These are phyloP conservation scores for Drosophila falleni DNA, from an alignment of 2,888 invertebrate species.

Conservation along the genomic window DNA sequence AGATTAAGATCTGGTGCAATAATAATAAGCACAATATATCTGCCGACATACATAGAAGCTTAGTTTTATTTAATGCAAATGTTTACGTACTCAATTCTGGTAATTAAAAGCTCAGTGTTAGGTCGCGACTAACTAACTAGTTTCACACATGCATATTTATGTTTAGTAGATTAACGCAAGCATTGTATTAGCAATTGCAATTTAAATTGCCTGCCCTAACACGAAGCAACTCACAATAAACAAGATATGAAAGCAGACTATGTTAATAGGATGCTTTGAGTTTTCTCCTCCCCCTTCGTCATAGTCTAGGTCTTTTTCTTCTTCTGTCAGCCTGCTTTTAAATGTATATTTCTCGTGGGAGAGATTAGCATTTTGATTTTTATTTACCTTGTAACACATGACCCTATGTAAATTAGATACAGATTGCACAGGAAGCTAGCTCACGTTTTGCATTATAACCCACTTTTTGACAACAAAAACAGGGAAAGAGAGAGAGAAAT, in stretches of 20 bases:
- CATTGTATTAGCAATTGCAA: slow-evolving; percentile 25
- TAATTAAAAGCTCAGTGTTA: slow-evolving; percentile 11
- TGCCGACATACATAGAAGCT: background rate
- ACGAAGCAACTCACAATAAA: slow-evolving; percentile 16
- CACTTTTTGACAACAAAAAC: slow-evolving; percentile 33
- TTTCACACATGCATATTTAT: slow-evolving; percentile 11
- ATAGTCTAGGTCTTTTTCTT: background rate
- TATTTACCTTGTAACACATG: slow-evolving; percentile 59
- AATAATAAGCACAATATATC: slow-evolving; percentile 4
- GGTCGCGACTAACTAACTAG: slow-evolving; percentile 6
- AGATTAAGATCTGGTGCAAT: slow-evolving; percentile 8
- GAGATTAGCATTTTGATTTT: slow-evolving; percentile 60
- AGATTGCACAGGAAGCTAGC: slow-evolving; percentile 34
- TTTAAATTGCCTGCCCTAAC: slow-evolving; percentile 8
- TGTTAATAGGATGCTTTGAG: slow-evolving; percentile 29
- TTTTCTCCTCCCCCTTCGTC: background rate
- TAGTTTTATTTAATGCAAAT: slow-evolving; percentile 10
- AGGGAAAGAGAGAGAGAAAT: background rate
- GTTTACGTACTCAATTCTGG: slow-evolving; percentile 10
- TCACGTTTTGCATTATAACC: slow-evolving; percentile 52
- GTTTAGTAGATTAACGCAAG: slow-evolving; percentile 15
- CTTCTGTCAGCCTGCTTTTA: slow-evolving; percentile 9
- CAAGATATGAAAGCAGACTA: slow-evolving; percentile 45
- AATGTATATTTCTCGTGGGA: slow-evolving; percentile 31
- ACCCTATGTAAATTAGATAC: slow-evolving; percentile 60